Evolutionary conservation across 2,888 invertebrate species (phyloP).

Genomic region (Agonum fuliginosum): DNA sequence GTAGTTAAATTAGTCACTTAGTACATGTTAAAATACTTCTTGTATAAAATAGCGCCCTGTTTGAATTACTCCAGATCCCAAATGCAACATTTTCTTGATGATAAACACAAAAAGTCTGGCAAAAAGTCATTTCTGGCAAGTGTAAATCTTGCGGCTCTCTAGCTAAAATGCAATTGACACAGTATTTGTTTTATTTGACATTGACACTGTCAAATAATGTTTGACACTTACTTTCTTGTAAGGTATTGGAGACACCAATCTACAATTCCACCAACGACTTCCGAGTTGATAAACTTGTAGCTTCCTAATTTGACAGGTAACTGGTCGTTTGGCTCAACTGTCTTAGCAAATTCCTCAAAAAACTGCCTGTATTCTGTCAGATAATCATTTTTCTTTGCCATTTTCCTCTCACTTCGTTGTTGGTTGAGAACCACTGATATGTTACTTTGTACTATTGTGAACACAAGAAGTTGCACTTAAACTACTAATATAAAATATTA

Average conservation of each 20-base stretch:
- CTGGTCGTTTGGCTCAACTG: constrained; percentile 82
- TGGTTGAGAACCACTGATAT: constrained; percentile 67
- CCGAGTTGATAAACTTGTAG: constrained; percentile 81
- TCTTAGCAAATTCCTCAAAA: constrained; percentile 82
- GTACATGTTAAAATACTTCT: no score
- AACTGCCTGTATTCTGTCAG: constrained; percentile 82
- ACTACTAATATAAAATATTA: no score
- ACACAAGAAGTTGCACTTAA: no score
- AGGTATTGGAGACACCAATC: constrained; percentile 87
- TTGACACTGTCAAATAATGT: not conserved
- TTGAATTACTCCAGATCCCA: no score
- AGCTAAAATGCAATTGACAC: no score
- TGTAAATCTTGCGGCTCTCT: no score
- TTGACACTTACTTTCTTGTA: constrained; percentile 84
- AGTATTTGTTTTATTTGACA: no score
- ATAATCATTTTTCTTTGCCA: constrained; percentile 80
- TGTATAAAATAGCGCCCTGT: no score
- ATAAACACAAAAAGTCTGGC: no score
- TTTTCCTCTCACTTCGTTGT: constrained; percentile 65
- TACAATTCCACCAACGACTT: constrained; percentile 84
- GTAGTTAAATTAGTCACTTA: no score
- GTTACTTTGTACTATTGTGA: constrained; percentile 67
- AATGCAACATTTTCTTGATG: no score
- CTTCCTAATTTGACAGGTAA: constrained; percentile 83
- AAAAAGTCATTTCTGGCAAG: no score